Base-by-base conservation (phyloP, 2,888 invertebrate genomes). In the Gasteruption jaculator region DNA sequence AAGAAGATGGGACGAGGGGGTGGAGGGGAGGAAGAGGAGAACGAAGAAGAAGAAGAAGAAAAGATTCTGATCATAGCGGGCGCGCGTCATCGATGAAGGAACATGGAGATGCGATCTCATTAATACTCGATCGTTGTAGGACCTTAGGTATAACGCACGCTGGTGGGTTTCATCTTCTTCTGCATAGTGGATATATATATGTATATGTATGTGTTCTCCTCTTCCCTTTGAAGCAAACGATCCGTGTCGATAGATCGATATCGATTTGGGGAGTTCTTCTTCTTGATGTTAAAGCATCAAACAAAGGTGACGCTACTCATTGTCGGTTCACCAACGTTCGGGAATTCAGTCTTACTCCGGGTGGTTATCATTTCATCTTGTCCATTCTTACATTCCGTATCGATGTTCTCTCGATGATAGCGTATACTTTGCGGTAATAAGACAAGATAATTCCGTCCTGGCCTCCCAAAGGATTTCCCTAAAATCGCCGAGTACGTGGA, bases 281-380 rank as follows among this genome's bases (percentile, higher is more conserved):
- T n/a, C n/a, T n/a, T 44, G 55, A 56, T 52, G 51, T 56, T 51
- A 51, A 54, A 50, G 54, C 54, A 56, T 55, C 56, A 56, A 56
- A 53, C 49, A 49, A 53, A 55, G 47, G 43, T 58, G 53, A 58
- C 52, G 49, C 42, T 41, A 41, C 39, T 33, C 41, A n/a, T n/a
- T n/a, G n/a, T 56, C 42, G 41, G 11, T 15, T 46, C 30, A 48
- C 48, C 48, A 56, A 57, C 58, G 45, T 18, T 49, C n/a, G n/a
- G 57, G 63, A 63, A 63, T 64, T 56, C 52, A 60, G 49, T 54
- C n/a, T n/a, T n/a, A 50, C 51, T 55, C 56, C 47, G 62, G 64
- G 62, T 63, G 61, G 61, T 52, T 57, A 58, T 61, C 56, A 51
- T 48, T 47, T 59, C 53, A 29, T 30, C 27, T 39, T 44, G 41